Evolutionary conservation across 2,113 vertebrate genomes (phyloP), one percentile per base, ranked within the genome.

Genomic region (Eidolon helvum): DNA sequence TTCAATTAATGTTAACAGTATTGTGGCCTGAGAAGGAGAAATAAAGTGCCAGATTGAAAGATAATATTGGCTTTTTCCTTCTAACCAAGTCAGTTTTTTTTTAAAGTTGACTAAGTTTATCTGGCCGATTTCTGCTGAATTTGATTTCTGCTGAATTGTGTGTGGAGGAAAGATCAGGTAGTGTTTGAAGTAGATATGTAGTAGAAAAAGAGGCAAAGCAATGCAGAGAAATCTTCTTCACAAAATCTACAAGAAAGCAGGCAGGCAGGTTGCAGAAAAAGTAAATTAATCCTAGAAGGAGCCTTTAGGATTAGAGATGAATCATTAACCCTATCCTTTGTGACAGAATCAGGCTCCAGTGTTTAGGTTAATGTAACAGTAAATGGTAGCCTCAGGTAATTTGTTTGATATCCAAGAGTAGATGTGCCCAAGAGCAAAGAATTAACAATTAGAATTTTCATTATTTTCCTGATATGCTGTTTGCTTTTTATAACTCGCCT

Each of bases 311-410:
- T 98, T 97, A 97, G 33, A 26, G 79, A 87, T 97, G 91, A 97
- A 97, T 97, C 96, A 98, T 98, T 97, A 98, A 98, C 97, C 38
- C 1, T 91, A 57, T 65, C 59, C 68, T 84, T 87, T 98, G 97
- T 97, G 66, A 87, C 71, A 87, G 10, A 28, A 30, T 28, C 90
- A 88, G 61, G 63, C 88, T 53, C 38, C 7, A 50, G 30, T 72
- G 15, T 95, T 78, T 43, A 87, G 57, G 53, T 80, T 95, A 92
- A 40, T 77, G 33, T 78, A 88, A 82, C 75, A 89, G 63, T 80
- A 71, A 71, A 77, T 87, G 86, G 77, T 59, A 87, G 83, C 78
- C 95, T 95, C 19, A 88, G 94, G 93, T 63, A 84, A 66, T 94
- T 80, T 90, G 69, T 87, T 83, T 94, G 84, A 19, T 86, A 80